Base-by-base conservation (phyloP, 2,888 invertebrate species). In the Phortica magna region DNA sequence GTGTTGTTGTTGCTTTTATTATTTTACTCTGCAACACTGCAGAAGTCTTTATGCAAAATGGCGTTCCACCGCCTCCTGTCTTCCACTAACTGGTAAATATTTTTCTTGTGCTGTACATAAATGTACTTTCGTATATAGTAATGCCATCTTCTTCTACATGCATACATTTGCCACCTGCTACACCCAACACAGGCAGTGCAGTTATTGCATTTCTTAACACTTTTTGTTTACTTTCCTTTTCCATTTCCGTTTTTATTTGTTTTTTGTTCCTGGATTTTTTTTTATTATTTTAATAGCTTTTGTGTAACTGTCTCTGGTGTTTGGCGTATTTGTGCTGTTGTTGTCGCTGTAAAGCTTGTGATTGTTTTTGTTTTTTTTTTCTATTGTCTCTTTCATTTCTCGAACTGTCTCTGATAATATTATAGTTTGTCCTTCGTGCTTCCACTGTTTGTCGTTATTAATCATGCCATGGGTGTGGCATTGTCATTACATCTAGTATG, bases 271-370 rank as follows among this genome's bases (percentile, higher is more conserved):
- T 74, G 76, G 81, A 65, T 22, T 67, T 67, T 67, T 67, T 77
- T 78, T 81, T 74, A 77, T 82, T 70, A 39, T 67, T 67, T 67
- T 67, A 67, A 67, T 67, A 19, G 39, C 42, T 67, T 67, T 67
- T 59, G 59, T 19, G n/a, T 4, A 59, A 17, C 59, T 17, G n/a
- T n/a, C n/a, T 59, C n/a, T 59, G n/a, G 1, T 59, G 59, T 17
- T 59, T 59, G 59, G 55, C 59, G 64, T 65, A 14, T 65, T 65
- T 59, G 59, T 19, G n/a, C 4, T 14, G 59, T n/a, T 17, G n/a
- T n/a, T 59, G 10, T 59, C n/a, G 2, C 2, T 59, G 59, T 17
- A 2, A 14, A n/a, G 48, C 59, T 65, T 57, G 57, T n/a, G n/a
- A 57, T 57, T 59, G 19, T 9, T n/a, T n/a, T n/a, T 19, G 19